Conservation (phyloP, 2,888 invertebrate species). For the Lottia gigantea region DNA sequence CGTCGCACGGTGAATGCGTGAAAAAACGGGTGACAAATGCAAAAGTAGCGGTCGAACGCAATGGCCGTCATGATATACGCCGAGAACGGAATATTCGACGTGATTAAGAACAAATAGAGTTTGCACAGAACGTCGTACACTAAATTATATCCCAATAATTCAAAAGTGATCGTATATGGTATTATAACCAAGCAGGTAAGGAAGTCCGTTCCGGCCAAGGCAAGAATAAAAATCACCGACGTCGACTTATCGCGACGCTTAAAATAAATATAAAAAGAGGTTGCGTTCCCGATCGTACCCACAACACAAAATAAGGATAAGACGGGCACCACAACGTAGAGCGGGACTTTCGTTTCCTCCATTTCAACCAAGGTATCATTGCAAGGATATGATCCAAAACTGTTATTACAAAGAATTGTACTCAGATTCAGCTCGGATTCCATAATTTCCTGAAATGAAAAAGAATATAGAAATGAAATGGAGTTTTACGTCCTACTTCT, state of each 20-base stretch:
- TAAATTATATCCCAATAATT: slow-evolving; percentile 22
- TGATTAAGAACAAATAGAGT: slow-evolving; percentile 32
- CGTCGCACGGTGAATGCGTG: slow-evolving; percentile 31
- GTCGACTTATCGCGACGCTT: slow-evolving; percentile 54
- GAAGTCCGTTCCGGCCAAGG: slow-evolving; percentile 53
- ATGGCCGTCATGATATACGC: slow-evolving; percentile 38
- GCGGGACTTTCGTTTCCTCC: neutral
- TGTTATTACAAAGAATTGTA: neutral
- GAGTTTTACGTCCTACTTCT: too few species aligned
- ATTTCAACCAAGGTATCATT: neutral
- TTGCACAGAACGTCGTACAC: slow-evolving; percentile 28
- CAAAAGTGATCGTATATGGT: slow-evolving; percentile 47
- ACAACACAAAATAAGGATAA: slow-evolving; percentile 52
- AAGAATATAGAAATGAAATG: neutral
- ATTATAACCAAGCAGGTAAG: slow-evolving; percentile 54
- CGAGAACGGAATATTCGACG: slow-evolving; percentile 38
- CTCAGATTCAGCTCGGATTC: neutral
- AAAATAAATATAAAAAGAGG: slow-evolving; percentile 63
- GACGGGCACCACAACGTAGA: slow-evolving; percentile 35
- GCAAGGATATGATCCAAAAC: neutral
- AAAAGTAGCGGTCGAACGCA: slow-evolving; percentile 40
- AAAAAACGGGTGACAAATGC: slow-evolving; percentile 40
- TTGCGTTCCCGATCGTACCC: slow-evolving; percentile 61
- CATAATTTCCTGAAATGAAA: slow-evolving; percentile 1
- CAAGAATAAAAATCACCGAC: slow-evolving; percentile 63